Conservation (phyloP, 92 coral and sea anemone species). For the Heliopora coerulea region DNA sequence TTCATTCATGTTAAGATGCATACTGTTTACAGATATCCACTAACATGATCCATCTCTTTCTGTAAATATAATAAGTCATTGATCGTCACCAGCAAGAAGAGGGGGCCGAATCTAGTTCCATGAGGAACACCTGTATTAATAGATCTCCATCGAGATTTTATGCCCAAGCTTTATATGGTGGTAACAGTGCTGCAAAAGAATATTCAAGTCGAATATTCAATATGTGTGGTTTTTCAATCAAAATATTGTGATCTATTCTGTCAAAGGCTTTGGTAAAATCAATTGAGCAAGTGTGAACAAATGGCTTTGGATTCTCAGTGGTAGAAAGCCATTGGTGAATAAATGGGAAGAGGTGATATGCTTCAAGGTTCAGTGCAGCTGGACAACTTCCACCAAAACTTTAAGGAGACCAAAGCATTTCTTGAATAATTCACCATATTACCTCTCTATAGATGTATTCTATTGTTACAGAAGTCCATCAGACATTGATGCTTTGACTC, state of each 20-base stretch:
- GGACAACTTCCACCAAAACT: too few relatives aligned
- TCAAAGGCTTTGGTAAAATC: slow-evolving; percentile 48
- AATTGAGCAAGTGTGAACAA: slow-evolving; percentile 45
- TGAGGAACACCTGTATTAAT: slow-evolving; percentile 49
- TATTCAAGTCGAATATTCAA: slow-evolving; percentile 39
- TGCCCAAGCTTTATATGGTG: slow-evolving; percentile 28
- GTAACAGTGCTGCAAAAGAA: slow-evolving; percentile 51
- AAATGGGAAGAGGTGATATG: slow-evolving; percentile 21
- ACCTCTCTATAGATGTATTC: too few relatives aligned
- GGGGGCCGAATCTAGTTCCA: slow-evolving; percentile 44
- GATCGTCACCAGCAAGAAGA: slow-evolving; percentile 44
- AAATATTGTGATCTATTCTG: slow-evolving; percentile 45
- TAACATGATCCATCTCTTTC: slow-evolving; percentile 28
- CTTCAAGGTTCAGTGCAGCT: too few relatives aligned
- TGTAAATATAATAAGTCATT: slow-evolving; percentile 43
- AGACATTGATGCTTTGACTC: too few relatives aligned
- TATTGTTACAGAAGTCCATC: too few relatives aligned
- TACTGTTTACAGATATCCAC: slow-evolving; percentile 32
- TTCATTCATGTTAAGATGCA: slow-evolving; percentile 22
- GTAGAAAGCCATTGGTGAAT: slow-evolving; percentile 44
- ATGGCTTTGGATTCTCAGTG: slow-evolving; percentile 28
- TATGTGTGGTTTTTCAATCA: slow-evolving; percentile 40
- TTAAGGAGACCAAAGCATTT: too few relatives aligned
- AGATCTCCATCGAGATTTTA: slow-evolving; percentile 32
- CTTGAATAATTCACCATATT: too few relatives aligned